Base-by-base conservation (phyloP, 64 coral and sea anemone genomes). In the Montipora cactus region DNA sequence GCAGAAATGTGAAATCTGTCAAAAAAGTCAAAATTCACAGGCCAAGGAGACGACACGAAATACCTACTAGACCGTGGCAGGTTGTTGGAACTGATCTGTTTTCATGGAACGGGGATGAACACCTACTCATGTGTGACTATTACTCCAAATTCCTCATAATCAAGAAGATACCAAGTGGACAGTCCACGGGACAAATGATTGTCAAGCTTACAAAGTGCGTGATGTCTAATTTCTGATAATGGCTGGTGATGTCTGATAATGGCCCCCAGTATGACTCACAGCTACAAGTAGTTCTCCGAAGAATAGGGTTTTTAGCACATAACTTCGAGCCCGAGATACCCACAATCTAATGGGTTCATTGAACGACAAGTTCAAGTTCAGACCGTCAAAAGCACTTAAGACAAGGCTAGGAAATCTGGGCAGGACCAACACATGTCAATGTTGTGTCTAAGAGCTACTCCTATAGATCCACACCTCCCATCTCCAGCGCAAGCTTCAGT, bases 271-370 rank as follows among this genome's bases (percentile, higher is more conserved):
- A 55, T 79, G 88, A 62, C 71, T 74, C 71, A 75, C 4, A 75
- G 72, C 72, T 75, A 75, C 2, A 46, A 75, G 6, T 14, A 75
- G 71, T 90, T 90, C 59, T 48, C 77, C 18, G 20, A 79, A 2
- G 89, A 79, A 11, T 91, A 28, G 59, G 58, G 61, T 4, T 69
- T 81, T 9, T 18, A 70, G 9, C 55, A 91, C 67, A 53, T 50
- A 59, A 91, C 89, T 8, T 80, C 76, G 0, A 80, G 15, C 44
- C 77, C 89, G 81, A 67, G 79, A 72, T 91, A 82, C 77, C 78
- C 89, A 81, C 44, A 81, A 46, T 80, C 76, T 7, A 81, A 91
- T 52, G 89, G 79, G 47, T 67, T 49, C 8, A 53, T 74, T 51
- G 86, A 88, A 10, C 52, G 71, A 76, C 74, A 46, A 8, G 28